A percentile compares a stretch with the other conserved stretches of the same genome.
These are phyloP conservation scores for Linnaemya tessellans DNA, from an alignment of 2,888 invertebrate genomes.

Conservation along the genomic window DNA sequence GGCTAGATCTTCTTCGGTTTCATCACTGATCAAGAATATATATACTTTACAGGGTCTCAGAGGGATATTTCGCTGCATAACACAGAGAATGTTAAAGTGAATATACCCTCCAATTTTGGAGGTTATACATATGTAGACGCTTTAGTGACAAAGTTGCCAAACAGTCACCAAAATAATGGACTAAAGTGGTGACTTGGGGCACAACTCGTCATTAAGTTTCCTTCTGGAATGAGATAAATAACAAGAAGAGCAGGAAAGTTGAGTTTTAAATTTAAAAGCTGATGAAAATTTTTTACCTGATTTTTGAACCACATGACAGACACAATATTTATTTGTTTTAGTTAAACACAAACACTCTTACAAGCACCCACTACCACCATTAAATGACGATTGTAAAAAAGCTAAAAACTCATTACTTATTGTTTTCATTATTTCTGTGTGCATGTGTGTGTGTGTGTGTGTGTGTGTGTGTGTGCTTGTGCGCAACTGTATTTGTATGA, in stretches of 20 bases:
- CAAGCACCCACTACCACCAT: not conserved
- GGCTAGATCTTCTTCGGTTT: too few relatives aligned
- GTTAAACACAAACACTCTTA: conserved; percentile 3
- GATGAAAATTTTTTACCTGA: conserved; percentile 16
- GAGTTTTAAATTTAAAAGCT: conserved; percentile 17
- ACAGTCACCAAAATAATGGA: too few relatives aligned
- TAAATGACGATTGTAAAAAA: conserved; percentile 32
- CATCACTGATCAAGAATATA: too few relatives aligned
- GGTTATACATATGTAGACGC: too few relatives aligned
- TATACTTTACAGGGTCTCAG: too few relatives aligned
- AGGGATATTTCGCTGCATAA: too few relatives aligned
- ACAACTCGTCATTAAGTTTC: too few relatives aligned
- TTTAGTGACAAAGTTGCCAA: too few relatives aligned
- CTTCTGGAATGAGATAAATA: not conserved
- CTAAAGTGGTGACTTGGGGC: too few relatives aligned
- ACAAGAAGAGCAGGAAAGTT: not conserved
- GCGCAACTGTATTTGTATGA: not conserved
- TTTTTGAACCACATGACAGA: conserved; percentile 21
- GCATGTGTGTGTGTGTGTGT: too few relatives aligned
- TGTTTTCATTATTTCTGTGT: conserved; percentile 22
- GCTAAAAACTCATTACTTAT: conserved; percentile 42
- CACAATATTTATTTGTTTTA: conserved; percentile 39
- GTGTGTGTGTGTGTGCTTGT: not conserved
- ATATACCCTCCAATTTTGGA: too few relatives aligned
- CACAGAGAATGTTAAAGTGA: too few relatives aligned